These are phyloP conservation scores for Agrochola macilenta DNA, from an alignment of 2,888 invertebrate genomes.

Conservation along the genomic window DNA sequence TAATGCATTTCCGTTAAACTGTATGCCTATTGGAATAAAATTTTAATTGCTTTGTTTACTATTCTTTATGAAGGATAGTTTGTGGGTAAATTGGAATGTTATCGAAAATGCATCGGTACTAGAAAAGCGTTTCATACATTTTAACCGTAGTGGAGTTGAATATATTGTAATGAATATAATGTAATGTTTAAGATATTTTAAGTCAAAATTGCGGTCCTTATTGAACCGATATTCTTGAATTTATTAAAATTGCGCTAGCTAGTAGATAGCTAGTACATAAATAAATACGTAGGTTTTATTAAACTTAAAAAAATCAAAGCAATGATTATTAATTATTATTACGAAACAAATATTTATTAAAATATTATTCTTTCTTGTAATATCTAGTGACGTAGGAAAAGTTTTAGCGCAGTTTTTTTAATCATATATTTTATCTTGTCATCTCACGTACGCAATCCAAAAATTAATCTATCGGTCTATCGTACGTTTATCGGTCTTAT, in stretches of 20 bases:
- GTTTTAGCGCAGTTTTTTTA: background rate
- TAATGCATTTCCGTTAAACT: slow-evolving; percentile 62
- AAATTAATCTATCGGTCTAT: background rate
- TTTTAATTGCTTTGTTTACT: slow-evolving; percentile 51
- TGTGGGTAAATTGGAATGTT: slow-evolving; percentile 75
- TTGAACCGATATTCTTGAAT: background rate
- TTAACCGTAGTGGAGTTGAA: slow-evolving; percentile 67
- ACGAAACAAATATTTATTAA: background rate
- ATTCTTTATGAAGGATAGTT: slow-evolving; percentile 31
- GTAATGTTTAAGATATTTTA: background rate
- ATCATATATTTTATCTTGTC: background rate
- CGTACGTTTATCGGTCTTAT: background rate
- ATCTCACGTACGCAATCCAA: slow-evolving; percentile 29
- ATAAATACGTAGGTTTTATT: background rate
- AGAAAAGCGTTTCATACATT: slow-evolving; percentile 81
- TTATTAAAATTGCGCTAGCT: background rate
- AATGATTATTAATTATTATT: background rate
- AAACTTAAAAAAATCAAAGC: background rate
- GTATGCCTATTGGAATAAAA: slow-evolving; percentile 65
- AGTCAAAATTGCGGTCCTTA: background rate
- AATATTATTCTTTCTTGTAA: background rate
- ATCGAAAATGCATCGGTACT: slow-evolving; percentile 79
- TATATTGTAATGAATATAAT: slow-evolving; percentile 19
- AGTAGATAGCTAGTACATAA: background rate
- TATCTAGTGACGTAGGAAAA: background rate